Evolutionary conservation across 2,888 invertebrate genomes (phyloP).

Genomic region (Xestia sexstrigata): DNA sequence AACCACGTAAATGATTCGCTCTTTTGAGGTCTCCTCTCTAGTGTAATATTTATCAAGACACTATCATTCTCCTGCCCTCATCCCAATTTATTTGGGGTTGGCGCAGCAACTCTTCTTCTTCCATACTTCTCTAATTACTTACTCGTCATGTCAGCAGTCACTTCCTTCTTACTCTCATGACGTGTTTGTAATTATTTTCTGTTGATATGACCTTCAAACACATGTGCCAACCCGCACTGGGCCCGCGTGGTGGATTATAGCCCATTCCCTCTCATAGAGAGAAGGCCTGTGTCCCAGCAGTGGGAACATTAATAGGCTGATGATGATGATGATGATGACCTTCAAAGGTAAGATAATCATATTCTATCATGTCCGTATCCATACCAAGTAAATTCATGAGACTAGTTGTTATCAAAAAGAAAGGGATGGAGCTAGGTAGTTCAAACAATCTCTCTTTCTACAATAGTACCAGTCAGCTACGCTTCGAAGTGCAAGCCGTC

Average conservation of each 20-base stretch:
- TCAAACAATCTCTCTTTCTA: not conserved
- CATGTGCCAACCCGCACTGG: too few relatives aligned
- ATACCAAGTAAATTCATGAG: not conserved
- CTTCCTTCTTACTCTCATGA: not conserved
- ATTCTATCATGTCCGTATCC: not conserved
- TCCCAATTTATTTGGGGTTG: too few relatives aligned
- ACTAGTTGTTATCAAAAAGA: not conserved
- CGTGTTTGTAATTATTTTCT: not conserved
- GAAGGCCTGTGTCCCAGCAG: too few relatives aligned
- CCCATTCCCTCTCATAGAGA: too few relatives aligned
- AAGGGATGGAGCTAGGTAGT: not conserved
- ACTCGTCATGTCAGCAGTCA: too few relatives aligned
- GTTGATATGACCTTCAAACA: not conserved
- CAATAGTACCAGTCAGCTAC: constrained; percentile 16
- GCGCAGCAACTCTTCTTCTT: too few relatives aligned
- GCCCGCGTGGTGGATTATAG: too few relatives aligned
- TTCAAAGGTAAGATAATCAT: not conserved
- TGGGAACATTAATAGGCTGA: too few relatives aligned
- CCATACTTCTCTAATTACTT: too few relatives aligned
- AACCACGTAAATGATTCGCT: not conserved
- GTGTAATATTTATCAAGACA: not conserved
- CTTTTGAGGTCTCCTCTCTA: too few relatives aligned
- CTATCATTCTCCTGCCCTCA: too few relatives aligned
- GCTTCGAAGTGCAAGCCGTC: constrained; percentile 41
- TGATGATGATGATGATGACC: too few relatives aligned